Base-by-base conservation (phyloP, 2,888 invertebrate species). In the Megamerina dolium region DNA sequence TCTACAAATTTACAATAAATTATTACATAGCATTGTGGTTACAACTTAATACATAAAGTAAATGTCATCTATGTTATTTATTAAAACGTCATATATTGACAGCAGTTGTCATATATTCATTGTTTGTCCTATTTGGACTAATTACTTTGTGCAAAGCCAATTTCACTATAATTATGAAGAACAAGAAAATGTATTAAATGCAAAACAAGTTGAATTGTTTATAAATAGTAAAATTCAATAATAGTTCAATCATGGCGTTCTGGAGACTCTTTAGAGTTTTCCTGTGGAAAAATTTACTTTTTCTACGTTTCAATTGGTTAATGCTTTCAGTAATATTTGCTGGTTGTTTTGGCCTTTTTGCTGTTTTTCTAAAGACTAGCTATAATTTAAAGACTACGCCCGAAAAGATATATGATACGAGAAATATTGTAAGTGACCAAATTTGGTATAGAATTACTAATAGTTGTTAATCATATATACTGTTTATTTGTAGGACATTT, bases 261-360 rank as follows among this genome's bases (percentile, higher is more conserved):
- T 13, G 13, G 21, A 21, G 38, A 17, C 32, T 54, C 43, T 45
- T 42, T 34, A 16, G 33, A 1, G 57, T 64, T 9, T 67, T 68
- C 49, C 45, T 56, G 17, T 57, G 58, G 30, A 68, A 68, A 46
- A 67, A 68, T 41, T 51, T 55, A 10, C 48, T 61, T 6, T 58
- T 59, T 20, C 21, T 68, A 18, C 53, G 46, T n/a, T 63, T 53
- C 26, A 51, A 55, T 37, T 56, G 43, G 32, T 16, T 56, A 32
- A 40, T 57, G 4, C 39, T 66, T 23, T 3, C 36, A 4, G 16
- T 55, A 2, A 53, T 63, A 18, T 44, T 50, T 12, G 0, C 39
- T 0, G 49, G 53, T 3, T 60, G 55, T 27, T 49, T 45, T 29
- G 37, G 33, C 0, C 48, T 63, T 6, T 45, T 55, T 1, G 53